Evolutionary conservation across 2,888 invertebrate species (phyloP).

Genomic region (Aricia artaxerxes): DNA sequence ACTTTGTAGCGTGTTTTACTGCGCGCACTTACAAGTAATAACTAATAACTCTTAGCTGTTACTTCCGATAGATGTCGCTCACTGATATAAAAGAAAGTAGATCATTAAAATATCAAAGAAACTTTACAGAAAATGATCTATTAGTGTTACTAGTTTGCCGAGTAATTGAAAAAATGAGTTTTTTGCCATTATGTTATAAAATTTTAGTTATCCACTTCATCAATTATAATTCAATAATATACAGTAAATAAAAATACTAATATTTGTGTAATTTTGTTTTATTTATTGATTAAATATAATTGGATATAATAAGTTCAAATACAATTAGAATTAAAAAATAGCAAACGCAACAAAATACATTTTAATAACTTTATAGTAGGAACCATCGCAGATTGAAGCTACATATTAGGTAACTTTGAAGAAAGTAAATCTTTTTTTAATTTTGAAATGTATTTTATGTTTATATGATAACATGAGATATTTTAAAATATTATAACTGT

Average conservation of each 20-base stretch:
- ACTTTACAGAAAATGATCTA: too few species aligned
- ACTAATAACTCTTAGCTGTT: too few species aligned
- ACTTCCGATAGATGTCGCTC: too few species aligned
- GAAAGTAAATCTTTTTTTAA: background rate
- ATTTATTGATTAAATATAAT: constrained; percentile 18
- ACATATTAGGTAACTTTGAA: background rate
- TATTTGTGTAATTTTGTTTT: background rate
- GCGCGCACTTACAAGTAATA: too few species aligned
- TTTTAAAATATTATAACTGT: background rate
- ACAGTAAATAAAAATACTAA: background rate
- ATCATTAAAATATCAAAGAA: too few species aligned
- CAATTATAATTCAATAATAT: background rate
- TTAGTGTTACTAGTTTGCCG: too few species aligned
- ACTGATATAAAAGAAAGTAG: too few species aligned
- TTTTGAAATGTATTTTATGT: too few species aligned
- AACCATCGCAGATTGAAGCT: background rate
- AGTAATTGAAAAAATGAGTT: too few species aligned
- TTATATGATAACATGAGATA: background rate
- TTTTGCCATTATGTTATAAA: too few species aligned
- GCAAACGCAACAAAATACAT: background rate
- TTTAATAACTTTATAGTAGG: background rate
- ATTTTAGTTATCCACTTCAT: too few species aligned
- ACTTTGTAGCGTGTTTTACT: too few species aligned
- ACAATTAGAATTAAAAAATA: background rate
- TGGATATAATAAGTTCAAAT: background rate